Base-by-base conservation (phyloP, 2,113 vertebrate genomes). In the Rhombomys opimus region DNA sequence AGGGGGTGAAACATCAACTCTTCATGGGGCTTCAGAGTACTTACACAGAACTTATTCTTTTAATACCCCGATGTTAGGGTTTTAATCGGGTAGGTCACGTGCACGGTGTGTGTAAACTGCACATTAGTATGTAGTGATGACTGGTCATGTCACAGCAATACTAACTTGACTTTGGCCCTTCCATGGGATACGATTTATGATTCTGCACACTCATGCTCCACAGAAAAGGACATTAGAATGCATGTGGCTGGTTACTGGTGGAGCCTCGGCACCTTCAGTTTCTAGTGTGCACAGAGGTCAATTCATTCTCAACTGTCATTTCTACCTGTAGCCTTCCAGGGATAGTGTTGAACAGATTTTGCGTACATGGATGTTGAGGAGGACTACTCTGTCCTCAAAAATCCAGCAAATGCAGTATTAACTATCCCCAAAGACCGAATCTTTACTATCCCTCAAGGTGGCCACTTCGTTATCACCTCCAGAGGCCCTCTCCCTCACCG, bases 161-260 rank as follows among this genome's bases (percentile, higher is more conserved):
- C 8, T 22, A 87, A 91, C 78, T 95, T 91, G 81, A 81, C 68
- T 78, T 87, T 89, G 77, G 50, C n/a, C 80, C 41, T 41, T 92
- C 52, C 52, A 68, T 76, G 80, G 67, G 54, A 89, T 59, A 78
- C 4, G 65, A 70, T 50, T 93, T 93, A 70, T 68, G 22, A 91
- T 95, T 94, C 18, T 75, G 68, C 27, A 91, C 54, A 75, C 88
- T 59, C 54, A 78, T 17, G 23, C 14, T 78, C 35, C 41, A 70
- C 27, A 75, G 32, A 23, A 80, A 7, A 17, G 86, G 27, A 93
- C 92, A 90, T 92, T 46, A 67, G 13, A 94, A 91, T 35, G 57
- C 2, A 32, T 17, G 25, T 35, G 22, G 70, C 30, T 3, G 52
- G 46, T 46, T 46, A 46, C 11, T 52, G 46, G 50, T 23, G 25